These are phyloP conservation scores for Cynaeus angustus DNA, from an alignment of 2,888 invertebrate species.

Conservation along the genomic window DNA sequence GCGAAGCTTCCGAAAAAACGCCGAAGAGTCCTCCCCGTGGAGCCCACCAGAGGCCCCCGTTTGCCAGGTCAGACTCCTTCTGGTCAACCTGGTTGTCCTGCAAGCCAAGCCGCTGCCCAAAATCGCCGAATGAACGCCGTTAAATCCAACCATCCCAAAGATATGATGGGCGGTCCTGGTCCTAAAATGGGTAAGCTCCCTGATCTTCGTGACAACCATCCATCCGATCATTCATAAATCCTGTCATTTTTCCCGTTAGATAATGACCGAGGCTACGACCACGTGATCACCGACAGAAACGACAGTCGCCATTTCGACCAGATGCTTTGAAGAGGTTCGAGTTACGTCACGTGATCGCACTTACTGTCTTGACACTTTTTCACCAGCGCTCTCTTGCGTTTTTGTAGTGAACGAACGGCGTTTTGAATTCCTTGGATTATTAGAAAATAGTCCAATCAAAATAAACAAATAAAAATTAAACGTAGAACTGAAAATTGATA, in stretches of 20 bases:
- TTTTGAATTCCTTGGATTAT: neutral
- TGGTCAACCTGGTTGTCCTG: slow-evolving; percentile 66
- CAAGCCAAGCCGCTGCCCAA: slow-evolving; percentile 76
- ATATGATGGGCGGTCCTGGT: slow-evolving; percentile 75
- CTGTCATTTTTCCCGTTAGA: slow-evolving; percentile 31
- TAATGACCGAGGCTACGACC: slow-evolving; percentile 41
- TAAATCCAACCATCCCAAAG: slow-evolving; percentile 90
- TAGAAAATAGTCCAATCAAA: no score
- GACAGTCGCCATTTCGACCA: slow-evolving; percentile 41
- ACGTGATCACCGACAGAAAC: slow-evolving; percentile 26
- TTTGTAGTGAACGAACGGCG: slow-evolving; percentile 31
- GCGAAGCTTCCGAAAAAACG: slow-evolving; percentile 99
- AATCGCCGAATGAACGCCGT: slow-evolving; percentile 90
- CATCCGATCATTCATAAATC: slow-evolving; percentile 14
- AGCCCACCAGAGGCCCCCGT: slow-evolving; percentile 86
- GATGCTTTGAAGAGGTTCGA: slow-evolving; percentile 48
- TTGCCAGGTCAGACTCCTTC: slow-evolving; percentile 70
- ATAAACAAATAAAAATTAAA: no score
- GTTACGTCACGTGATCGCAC: slow-evolving; percentile 43
- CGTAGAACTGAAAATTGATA: no score
- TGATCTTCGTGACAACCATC: neutral
- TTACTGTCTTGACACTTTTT: slow-evolving; percentile 33
- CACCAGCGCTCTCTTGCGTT: slow-evolving; percentile 18
- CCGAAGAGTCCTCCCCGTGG: slow-evolving; percentile 96
- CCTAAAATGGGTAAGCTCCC: slow-evolving; percentile 80